A percentile compares a stretch with the other conserved stretches of the same genome.
Conservation (phyloP, 2,888 invertebrate genomes). For the Yponomeuta evonymella region DNA sequence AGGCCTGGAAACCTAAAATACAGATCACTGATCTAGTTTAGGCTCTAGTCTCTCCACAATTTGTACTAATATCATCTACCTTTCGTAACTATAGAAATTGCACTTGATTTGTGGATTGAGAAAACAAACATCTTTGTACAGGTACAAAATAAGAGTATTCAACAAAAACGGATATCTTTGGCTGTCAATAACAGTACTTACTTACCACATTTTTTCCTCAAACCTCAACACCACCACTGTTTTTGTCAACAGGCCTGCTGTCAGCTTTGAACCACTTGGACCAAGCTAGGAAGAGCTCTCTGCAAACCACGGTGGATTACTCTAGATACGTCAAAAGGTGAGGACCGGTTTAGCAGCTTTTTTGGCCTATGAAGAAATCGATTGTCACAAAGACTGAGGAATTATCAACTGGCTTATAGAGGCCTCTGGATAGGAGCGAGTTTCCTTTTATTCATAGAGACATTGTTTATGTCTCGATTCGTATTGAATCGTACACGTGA, state of each 20-base stretch:
- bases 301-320: conserved; percentile 87
- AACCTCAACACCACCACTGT: conserved; percentile 12
- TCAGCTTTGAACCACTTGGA: conserved; percentile 70
- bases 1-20: too few species aligned
- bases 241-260: conserved; percentile 54
- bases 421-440: too few species aligned
- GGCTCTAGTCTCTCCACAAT: too few species aligned
- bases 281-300: conserved; percentile 72
- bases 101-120: too few species aligned
- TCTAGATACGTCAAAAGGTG: conserved; percentile 90
- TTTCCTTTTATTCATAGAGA: neutral
- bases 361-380: conserved; percentile 11
- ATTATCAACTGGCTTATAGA: neutral
- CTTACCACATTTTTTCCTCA: neutral
- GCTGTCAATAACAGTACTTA: neutral
- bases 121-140: too few species aligned
- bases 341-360: conserved; percentile 20
- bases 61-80: too few species aligned
- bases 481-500: too few species aligned
- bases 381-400: conserved; percentile 9
- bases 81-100: too few species aligned
- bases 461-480: neutral
- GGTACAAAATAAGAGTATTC: too few species aligned
- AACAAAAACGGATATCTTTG: too few species aligned
- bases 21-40: too few species aligned